Evolutionary conservation across 2,113 vertebrate species (phyloP).

Genomic region (Tetrax tetrax): DNA sequence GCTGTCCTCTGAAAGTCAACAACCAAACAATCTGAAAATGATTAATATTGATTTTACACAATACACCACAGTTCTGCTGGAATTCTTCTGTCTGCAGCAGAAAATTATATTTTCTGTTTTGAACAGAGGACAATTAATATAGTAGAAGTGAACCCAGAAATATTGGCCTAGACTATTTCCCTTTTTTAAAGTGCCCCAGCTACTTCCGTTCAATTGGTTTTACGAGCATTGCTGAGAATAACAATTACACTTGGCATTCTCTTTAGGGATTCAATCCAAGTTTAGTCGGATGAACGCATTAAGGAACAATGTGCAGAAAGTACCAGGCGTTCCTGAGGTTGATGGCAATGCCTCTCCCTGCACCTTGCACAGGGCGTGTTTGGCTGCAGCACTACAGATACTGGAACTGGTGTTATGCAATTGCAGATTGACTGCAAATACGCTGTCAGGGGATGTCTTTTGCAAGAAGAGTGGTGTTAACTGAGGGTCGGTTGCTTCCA

Average conservation of each 20-base stretch:
- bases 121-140: not conserved
- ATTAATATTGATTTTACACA: constrained; percentile 50
- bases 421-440: not conserved
- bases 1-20: constrained; percentile 45
- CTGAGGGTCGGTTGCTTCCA: accelerated
- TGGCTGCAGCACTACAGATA: accelerated
- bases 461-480: not conserved
- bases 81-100: not conserved
- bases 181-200: not conserved
- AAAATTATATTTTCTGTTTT: not conserved
- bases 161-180: not conserved
- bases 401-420: not conserved
- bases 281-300: not conserved
- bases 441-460: not conserved
- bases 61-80: not conserved
- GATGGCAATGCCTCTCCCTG: not conserved
- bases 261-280: not conserved
- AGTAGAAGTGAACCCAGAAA: not conserved
- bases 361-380: not conserved
- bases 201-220: not conserved
- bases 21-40: constrained; percentile 23
- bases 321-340: not conserved
- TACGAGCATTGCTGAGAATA: not conserved
- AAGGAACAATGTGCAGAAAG: not conserved
- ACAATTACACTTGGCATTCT: not conserved